phyloP scores from a whole-genome alignment of 2,888 invertebrate species.

The Troilus luridus region DNA sequence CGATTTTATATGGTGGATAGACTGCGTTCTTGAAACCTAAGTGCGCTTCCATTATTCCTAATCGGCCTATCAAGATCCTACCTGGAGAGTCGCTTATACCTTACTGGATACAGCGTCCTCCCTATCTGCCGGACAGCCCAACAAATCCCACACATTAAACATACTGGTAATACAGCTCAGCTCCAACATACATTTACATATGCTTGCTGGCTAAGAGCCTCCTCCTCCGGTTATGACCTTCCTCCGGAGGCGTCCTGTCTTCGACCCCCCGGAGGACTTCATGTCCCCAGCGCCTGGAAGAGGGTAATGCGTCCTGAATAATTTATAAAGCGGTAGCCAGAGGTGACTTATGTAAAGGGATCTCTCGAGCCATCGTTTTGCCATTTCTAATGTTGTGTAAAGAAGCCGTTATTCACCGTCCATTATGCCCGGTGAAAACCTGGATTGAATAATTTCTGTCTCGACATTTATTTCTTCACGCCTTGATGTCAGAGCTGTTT shows the following conservation, averaged over 20 bases:
- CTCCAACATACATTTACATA: conserved; percentile 12
- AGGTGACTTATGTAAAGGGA: neutral
- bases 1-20: too few relatives aligned
- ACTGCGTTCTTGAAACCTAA: neutral
- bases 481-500: neutral
- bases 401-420: neutral
- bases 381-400: neutral
- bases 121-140: neutral
- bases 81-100: neutral
- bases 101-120: neutral
- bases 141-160: conserved; percentile 1
- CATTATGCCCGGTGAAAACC: neutral
- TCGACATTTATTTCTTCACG: conserved; percentile 1
- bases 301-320: conserved; percentile 3
- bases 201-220: neutral
- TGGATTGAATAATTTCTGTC: neutral
- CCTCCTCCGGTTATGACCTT: conserved; percentile 4
- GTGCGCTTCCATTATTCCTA: neutral
- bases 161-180: neutral
- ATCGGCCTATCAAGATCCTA: neutral
- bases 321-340: neutral
- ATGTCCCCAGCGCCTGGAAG: neutral
- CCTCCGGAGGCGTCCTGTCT: conserved; percentile 10
- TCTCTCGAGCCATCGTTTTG: neutral
- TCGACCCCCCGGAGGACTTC: neutral